Conservation (phyloP, 2,888 invertebrate species). For the Chrysotoxum bicinctum region DNA sequence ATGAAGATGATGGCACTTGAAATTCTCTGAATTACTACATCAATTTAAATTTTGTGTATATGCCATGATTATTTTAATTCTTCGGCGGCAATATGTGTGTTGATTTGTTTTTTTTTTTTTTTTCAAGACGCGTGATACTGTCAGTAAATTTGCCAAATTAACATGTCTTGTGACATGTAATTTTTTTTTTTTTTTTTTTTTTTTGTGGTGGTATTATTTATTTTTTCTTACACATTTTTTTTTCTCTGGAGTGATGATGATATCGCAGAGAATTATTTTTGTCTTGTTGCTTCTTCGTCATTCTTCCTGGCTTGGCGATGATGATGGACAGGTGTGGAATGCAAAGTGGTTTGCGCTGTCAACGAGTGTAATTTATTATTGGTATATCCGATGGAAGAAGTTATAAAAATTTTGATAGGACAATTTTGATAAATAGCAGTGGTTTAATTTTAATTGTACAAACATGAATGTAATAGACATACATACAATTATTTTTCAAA, state of each 20-base stretch:
- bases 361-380: constrained; percentile 55
- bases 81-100: neutral
- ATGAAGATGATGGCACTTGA: constrained; percentile 62
- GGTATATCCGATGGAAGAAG: constrained; percentile 32
- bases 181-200: constrained; percentile 29
- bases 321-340: constrained; percentile 66
- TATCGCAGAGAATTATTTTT: constrained; percentile 21
- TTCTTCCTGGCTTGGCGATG: constrained; percentile 11
- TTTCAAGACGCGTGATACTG: constrained; percentile 47
- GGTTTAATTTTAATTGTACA: neutral
- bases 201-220: too few species aligned
- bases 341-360: constrained; percentile 63
- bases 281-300: neutral
- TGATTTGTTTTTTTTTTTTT: neutral
- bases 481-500: too few species aligned
- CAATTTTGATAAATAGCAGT: neutral
- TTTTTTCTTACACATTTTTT: constrained; percentile 13
- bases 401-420: constrained; percentile 40
- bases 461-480: neutral
- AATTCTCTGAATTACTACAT: constrained; percentile 62
- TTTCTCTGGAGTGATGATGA: constrained; percentile 17
- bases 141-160: constrained; percentile 64
- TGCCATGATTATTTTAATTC: constrained; percentile 62
- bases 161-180: constrained; percentile 65
- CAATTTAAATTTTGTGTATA: constrained; percentile 50